A percentile compares a stretch with the other conserved stretches of the same genome.
These are phyloP conservation scores for Puma concolor DNA, from an alignment of 2,113 vertebrate species.

Conservation along the genomic window DNA sequence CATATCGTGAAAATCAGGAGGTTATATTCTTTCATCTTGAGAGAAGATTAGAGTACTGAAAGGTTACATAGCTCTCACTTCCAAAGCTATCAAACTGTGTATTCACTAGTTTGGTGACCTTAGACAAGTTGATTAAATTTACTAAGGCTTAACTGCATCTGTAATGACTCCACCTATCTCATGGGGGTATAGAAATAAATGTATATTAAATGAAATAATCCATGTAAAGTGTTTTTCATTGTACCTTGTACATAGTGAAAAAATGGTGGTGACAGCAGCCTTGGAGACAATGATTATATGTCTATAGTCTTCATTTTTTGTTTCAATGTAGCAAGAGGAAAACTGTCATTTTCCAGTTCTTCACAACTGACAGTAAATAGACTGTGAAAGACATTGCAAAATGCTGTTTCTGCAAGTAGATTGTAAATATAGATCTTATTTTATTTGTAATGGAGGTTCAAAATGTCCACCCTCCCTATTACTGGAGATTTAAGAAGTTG, in stretches of 20 bases:
- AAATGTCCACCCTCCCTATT: not conserved
- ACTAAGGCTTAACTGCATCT: not conserved
- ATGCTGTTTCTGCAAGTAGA: not conserved
- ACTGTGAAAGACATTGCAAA: not conserved
- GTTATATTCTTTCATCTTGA: not conserved
- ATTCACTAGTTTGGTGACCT: conserved; percentile 10
- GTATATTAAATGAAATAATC: not conserved
- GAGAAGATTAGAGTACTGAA: not conserved
- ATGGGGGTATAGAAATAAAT: conserved; percentile 9
- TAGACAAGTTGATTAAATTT: not conserved
- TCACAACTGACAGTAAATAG: conserved; percentile 13
- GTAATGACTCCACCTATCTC: not conserved
- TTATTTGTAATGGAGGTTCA: not conserved
- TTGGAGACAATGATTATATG: not conserved
- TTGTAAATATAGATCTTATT: conserved; percentile 12
- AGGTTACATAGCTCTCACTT: not conserved
- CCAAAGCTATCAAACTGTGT: not conserved
- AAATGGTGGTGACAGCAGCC: not conserved
- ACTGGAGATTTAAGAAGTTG: not conserved
- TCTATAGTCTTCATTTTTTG: not conserved
- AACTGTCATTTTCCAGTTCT: not conserved
- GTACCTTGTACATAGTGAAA: not conserved
- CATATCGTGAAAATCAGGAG: not conserved
- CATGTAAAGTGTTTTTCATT: not conserved
- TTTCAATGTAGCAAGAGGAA: conserved; percentile 6